Conservation (phyloP, 2,797 vertebrate species). For the Otolemur crassicaudatus region DNA sequence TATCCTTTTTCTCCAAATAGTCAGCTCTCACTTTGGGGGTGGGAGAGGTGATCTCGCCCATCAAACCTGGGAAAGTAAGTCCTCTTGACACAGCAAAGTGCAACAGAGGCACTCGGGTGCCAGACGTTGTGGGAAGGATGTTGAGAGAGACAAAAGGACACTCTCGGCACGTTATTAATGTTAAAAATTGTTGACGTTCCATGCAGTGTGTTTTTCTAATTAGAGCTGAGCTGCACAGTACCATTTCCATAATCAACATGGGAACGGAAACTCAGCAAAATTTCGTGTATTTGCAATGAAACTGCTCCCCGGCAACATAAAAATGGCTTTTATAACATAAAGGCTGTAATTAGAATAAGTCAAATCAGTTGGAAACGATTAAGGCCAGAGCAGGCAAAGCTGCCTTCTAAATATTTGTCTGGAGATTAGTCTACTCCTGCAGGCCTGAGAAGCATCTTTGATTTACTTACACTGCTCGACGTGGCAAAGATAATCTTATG, state of each 20-base stretch:
- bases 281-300: slow-evolving; percentile 88
- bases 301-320: slow-evolving; percentile 88
- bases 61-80: slow-evolving; percentile 68
- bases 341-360: slow-evolving; percentile 92
- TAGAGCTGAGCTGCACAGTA: slow-evolving; percentile 87
- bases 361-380: slow-evolving; percentile 92
- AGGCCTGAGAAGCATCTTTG: slow-evolving; percentile 88
- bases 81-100: slow-evolving; percentile 52
- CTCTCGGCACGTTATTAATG: slow-evolving; percentile 86
- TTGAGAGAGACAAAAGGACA: slow-evolving; percentile 85
- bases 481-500: slow-evolving; percentile 87
- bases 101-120: slow-evolving; percentile 65
- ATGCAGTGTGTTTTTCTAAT: slow-evolving; percentile 91
- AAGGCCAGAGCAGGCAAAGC: slow-evolving; percentile 89
- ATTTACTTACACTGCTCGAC: slow-evolving; percentile 88
- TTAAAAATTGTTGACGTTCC: slow-evolving; percentile 87
- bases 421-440: slow-evolving; percentile 88
- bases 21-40: slow-evolving; percentile 60
- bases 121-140: slow-evolving; percentile 80
- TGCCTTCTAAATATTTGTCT: slow-evolving; percentile 91
- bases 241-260: slow-evolving; percentile 89
- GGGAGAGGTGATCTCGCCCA: slow-evolving; percentile 61
- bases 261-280: slow-evolving; percentile 89
- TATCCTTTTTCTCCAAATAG: slow-evolving; percentile 76
- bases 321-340: slow-evolving; percentile 91